phyloP scores from a whole-genome alignment of 1,140 invertebrate species.

The Calephelis nemesis region DNA sequence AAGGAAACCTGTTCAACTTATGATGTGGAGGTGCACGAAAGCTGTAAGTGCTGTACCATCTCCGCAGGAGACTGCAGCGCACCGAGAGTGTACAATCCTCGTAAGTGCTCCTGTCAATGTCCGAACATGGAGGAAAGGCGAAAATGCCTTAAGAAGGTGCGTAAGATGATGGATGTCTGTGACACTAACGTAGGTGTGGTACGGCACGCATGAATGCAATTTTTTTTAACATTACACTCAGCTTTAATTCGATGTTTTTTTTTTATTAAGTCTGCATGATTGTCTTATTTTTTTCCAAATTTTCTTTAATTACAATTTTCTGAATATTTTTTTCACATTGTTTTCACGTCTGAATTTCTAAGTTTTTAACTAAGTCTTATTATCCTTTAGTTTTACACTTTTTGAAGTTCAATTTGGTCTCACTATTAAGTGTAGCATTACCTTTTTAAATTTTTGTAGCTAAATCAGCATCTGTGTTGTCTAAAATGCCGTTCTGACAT shows the following conservation, averaged over 20 bases:
- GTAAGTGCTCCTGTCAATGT: conserved; percentile 74
- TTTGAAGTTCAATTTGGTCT: too few relatives aligned
- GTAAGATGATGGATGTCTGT: conserved; percentile 74
- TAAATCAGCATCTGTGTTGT: conserved; percentile 29
- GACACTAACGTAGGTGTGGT: conserved; percentile 50
- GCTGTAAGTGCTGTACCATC: conserved; percentile 54
- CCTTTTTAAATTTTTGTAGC: background rate
- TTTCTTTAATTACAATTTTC: background rate
- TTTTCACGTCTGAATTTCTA: too few relatives aligned
- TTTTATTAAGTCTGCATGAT: conserved; percentile 23
- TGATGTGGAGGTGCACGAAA: conserved; percentile 55
- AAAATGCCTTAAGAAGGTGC: conserved; percentile 64
- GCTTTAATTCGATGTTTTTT: conserved; percentile 33
- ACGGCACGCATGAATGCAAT: conserved; percentile 47
- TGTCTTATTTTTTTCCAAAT: conserved; percentile 4
- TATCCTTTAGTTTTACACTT: too few relatives aligned
- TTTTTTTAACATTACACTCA: conserved; percentile 26
- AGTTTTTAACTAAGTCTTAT: too few relatives aligned
- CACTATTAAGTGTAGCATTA: background rate
- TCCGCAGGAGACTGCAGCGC: conserved; percentile 44
- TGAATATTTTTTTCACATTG: background rate
- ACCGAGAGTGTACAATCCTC: conserved; percentile 60
- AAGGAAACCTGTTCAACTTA: conserved; percentile 61
- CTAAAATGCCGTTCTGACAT: conserved; percentile 55
- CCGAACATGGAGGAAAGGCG: conserved; percentile 62